Evolutionary conservation across 2,797 vertebrate species (phyloP), one percentile per base, ranked within the genome.

Genomic region (Cuniculus paca): DNA sequence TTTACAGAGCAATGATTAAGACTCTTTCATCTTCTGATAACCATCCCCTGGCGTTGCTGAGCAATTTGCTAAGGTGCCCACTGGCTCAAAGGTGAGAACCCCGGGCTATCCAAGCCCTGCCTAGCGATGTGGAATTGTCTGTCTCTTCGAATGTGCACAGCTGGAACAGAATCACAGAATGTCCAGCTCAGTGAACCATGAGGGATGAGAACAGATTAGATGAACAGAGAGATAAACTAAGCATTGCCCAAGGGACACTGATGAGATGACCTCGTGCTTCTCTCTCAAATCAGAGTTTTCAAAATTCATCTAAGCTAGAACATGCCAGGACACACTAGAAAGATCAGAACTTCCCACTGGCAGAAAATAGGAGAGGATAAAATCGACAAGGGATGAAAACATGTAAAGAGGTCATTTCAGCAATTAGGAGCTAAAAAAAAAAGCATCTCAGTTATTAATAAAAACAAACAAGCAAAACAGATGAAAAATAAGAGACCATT

Each of bases 171-270:
- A 92, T 20, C 0, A 0, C 91, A 85, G 85, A 68, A 94, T 6
- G 56, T 93, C 80, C 84, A 79, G 26, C 50, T 78, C 94, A 68
- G 80, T 94, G 96, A 97, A 95, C 94, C 87, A n/a, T 72, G 65
- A 96, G 68, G 84, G 94, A 97, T 82, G 70, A 88, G 65, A 84
- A 48, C 80, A 95, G 96, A 97, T 91, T 83, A 74, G 72, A 68
- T 80, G 84, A 96, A 81, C 94, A 82, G 74, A 91, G 82, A 95
- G 93, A 97, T 91, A 95, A 97, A 95, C 72, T 45, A 89, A 93
- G 97, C 96, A 88, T 91, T 0, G 26, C 96, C 78, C 65, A 85
- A 91, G 95, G 93, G 93, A 93, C 28, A 36, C 1, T 94, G 94
- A 93, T 77, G 93, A 96, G 39, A 78, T 94, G 92, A 96, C 94